phyloP scores from a whole-genome alignment of 2,888 invertebrate genomes.

The Micropterix aruncella region DNA sequence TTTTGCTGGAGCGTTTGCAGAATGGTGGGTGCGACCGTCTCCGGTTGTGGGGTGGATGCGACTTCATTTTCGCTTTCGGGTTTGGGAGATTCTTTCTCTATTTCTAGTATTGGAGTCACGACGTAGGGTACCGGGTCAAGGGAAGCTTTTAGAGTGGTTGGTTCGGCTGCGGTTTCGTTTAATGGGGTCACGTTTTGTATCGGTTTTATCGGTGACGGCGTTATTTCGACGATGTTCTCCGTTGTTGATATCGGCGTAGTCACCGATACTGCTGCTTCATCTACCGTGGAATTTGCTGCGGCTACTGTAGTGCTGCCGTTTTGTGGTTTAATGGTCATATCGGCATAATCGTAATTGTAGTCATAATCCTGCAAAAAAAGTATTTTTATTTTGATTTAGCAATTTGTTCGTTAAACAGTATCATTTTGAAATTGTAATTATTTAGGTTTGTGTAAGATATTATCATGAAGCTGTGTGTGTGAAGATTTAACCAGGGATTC shows the following conservation, averaged over 20 bases:
- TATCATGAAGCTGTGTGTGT: too few species aligned
- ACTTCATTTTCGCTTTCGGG: neutral
- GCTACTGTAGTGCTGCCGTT: constrained; percentile 22
- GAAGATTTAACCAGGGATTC: too few species aligned
- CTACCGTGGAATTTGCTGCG: constrained; percentile 25
- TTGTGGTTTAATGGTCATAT: constrained; percentile 53
- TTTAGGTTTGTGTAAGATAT: too few species aligned
- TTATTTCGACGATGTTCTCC: constrained; percentile 3
- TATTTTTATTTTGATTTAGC: neutral
- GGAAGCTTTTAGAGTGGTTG: neutral
- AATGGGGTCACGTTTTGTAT: constrained; percentile 11
- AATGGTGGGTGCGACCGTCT: neutral
- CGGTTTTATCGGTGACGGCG: constrained; percentile 14
- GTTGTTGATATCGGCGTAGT: constrained; percentile 15
- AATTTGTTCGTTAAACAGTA: too few species aligned
- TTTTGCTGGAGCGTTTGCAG: neutral
- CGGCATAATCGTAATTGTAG: constrained; percentile 58
- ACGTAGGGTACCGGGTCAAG: neutral
- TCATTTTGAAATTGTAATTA: too few species aligned
- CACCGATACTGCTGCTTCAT: constrained; percentile 16
- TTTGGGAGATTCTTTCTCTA: constrained; percentile 8
- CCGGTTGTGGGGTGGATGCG: neutral
- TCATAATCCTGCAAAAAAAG: constrained; percentile 48
- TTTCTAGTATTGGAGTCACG: constrained; percentile 9
- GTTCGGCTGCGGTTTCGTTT: constrained; percentile 12